Conservation (phyloP, 2,113 vertebrate genomes). For the Brachyhypopomus gauderio region DNA sequence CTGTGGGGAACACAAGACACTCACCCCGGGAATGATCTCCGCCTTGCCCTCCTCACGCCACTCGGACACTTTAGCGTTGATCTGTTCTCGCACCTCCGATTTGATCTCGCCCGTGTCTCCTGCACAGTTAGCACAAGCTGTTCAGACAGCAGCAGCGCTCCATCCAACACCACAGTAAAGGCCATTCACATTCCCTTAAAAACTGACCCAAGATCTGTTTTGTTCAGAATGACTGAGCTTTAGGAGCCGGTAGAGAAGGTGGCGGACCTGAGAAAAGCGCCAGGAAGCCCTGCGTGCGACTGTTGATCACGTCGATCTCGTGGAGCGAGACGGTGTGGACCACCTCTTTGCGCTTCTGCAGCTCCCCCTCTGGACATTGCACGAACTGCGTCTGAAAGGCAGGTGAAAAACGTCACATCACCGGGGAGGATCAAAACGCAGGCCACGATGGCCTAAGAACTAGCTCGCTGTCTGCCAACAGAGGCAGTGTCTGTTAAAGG, state of each 20-base stretch:
- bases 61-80: constrained; percentile 92
- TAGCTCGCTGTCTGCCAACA: not conserved
- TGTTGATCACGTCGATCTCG: constrained; percentile 95
- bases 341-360: constrained; percentile 93
- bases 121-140: constrained; percentile 35
- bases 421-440: not conserved
- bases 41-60: constrained; percentile 94
- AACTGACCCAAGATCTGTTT: not conserved
- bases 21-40: constrained; percentile 90
- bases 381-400: constrained; percentile 87
- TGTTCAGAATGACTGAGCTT: not conserved
- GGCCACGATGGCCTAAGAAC: not conserved
- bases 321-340: constrained; percentile 92
- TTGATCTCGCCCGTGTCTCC: constrained; percentile 94
- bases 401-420: not conserved
- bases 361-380: constrained; percentile 92
- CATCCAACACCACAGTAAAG: not conserved
- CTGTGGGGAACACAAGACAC: constrained; percentile 30
- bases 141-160: not conserved
- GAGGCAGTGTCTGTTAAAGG: not conserved
- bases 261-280: constrained; percentile 86
- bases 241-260: not conserved
- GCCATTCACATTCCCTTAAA: too few relatives aligned
- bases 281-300: constrained; percentile 91
- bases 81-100: constrained; percentile 91